Evolutionary conservation across 2,888 invertebrate genomes (phyloP), one percentile per base, ranked within the genome.

Genomic region (Cerceris rybyensis): DNA sequence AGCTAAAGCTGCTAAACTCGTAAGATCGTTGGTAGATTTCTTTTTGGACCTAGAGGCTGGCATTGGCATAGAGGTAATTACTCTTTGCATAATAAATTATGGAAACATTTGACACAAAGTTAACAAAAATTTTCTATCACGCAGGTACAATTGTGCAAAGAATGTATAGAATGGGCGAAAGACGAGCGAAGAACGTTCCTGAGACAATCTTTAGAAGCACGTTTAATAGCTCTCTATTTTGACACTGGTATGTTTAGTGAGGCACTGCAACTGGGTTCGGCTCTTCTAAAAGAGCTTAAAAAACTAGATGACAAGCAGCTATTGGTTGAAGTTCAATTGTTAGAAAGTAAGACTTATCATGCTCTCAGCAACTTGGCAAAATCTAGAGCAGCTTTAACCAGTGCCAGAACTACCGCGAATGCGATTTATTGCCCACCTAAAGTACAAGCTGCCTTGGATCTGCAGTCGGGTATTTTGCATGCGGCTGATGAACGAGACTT

Each of bases 401-500:
- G 99, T 54, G 99, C 98, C 6, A 95, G 99, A 88, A 99, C 99
- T n/a, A 99, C 99, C 61, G 99, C 99, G 7, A 99, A 99, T 93
- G 98, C 99, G 11, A 99, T 99, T 89, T 99, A 99, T 93, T 99
- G 99, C 93, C 98, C 99, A 80, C 99, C 99, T 0, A 98, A 98
- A 93, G 96, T 99, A 94, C 99, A 99, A 93, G 98, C 99, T 8
- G 97, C 98, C 9, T 94, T 99, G 52, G 99, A 99, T 93, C 94
- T 99, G 84, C 99, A 99, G 92, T 99, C 99, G 6, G 99, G 99
- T 87, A 98, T 99, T 86, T 94, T 99, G 71, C 99, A 99, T 93
- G 99, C 99, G 9, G 99, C 99, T n/a, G 99, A 99, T 92, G 99
- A 99, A 93, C 96, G 98, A 88, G 99, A 99, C 92, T 99, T 99